Conservation (phyloP, 2,113 vertebrate species). For the Heteronetta atricapilla region DNA sequence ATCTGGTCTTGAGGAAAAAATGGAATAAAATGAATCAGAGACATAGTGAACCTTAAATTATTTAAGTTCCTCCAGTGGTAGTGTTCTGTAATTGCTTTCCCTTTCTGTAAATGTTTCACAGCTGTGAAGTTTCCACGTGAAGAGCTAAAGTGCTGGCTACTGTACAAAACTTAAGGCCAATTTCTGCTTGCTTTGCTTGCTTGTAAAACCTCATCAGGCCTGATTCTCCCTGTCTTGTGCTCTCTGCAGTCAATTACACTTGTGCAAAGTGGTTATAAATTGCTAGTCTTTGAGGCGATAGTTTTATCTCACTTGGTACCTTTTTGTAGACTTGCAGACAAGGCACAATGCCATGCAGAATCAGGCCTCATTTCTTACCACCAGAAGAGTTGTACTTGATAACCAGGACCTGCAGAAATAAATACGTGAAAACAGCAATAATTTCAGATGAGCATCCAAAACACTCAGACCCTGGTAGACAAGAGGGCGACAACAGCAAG, state of each 20-base stretch:
- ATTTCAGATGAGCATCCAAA: background rate
- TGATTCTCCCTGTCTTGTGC: background rate
- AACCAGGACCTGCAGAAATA: background rate
- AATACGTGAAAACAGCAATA: background rate
- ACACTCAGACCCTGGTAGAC: background rate
- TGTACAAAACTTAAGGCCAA: conserved; percentile 66
- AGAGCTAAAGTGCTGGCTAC: conserved; percentile 66
- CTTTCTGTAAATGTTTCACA: conserved; percentile 75
- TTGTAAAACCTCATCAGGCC: conserved; percentile 43
- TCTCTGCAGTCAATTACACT: conserved; percentile 36
- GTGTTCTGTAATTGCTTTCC: conserved; percentile 74
- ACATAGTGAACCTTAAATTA: conserved; percentile 75
- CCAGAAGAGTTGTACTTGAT: background rate
- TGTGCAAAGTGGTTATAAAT: conserved; percentile 29
- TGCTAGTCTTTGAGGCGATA: background rate
- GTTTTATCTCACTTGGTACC: background rate
- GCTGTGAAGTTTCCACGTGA: conserved; percentile 75
- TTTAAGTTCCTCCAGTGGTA: conserved; percentile 77
- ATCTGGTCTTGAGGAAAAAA: conserved; percentile 72
- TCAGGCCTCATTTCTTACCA: background rate
- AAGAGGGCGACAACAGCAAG: background rate
- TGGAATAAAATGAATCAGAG: conserved; percentile 62
- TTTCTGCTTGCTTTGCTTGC: conserved; percentile 44
- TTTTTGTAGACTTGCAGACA: background rate
- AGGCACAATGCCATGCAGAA: background rate